Evolutionary conservation across 2,113 vertebrate species (phyloP).

Genomic region (Leucoraja erinaceus): DNA sequence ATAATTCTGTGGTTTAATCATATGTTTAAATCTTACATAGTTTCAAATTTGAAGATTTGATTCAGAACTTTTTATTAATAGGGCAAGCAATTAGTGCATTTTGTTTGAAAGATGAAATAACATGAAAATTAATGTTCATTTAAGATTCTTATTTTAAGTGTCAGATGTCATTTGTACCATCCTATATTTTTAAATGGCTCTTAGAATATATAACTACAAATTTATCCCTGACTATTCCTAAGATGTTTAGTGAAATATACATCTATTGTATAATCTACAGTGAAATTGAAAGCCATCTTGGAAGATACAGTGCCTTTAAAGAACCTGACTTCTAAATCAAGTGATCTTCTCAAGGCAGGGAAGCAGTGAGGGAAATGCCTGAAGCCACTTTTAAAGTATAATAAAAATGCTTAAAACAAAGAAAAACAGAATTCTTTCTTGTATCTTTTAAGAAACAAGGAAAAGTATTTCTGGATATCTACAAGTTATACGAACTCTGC

Average conservation of each 20-base stretch:
- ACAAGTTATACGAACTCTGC: neutral
- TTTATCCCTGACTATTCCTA: neutral
- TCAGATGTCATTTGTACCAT: neutral
- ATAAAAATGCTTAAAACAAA: constrained; percentile 9
- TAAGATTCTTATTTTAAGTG: neutral
- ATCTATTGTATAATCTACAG: constrained; percentile 33
- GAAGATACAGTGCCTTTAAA: constrained; percentile 10
- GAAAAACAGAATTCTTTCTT: constrained; percentile 8
- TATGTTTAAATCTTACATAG: neutral
- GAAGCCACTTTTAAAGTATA: neutral
- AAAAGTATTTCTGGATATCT: neutral
- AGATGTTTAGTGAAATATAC: neutral
- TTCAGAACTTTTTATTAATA: neutral
- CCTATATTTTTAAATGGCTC: neutral
- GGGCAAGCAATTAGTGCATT: neutral
- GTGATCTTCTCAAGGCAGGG: neutral
- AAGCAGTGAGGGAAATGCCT: constrained; percentile 9
- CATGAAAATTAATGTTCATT: neutral
- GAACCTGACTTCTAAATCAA: constrained; percentile 1
- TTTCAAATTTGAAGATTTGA: neutral
- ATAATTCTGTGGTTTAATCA: too few species aligned
- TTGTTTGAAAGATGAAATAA: neutral
- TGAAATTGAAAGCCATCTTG: constrained; percentile 5
- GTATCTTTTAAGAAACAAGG: neutral
- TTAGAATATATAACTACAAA: neutral